phyloP scores from a whole-genome alignment of 2,113 vertebrate genomes.

The Geococcyx californianus region DNA sequence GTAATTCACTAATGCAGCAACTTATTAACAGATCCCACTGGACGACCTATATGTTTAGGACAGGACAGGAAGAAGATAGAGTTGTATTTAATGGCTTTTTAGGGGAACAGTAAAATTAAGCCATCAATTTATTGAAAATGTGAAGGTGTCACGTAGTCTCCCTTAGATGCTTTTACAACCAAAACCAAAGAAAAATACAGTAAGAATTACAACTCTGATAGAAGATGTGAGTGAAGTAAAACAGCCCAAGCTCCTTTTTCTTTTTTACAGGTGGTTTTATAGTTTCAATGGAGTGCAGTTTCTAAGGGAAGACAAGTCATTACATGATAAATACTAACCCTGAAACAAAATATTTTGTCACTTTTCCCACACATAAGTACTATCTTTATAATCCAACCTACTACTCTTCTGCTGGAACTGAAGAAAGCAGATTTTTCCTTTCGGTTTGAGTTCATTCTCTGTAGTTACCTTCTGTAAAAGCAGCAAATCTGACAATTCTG shows the following conservation, averaged over 20 bases:
- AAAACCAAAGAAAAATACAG: neutral
- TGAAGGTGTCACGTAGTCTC: neutral
- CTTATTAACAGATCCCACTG: neutral
- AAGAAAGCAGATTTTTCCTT: neutral
- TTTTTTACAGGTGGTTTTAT: slow-evolving; percentile 24
- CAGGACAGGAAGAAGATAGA: neutral
- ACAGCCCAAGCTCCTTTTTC: neutral
- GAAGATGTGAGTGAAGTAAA: neutral
- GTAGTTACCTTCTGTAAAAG: neutral
- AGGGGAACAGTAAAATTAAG: neutral
- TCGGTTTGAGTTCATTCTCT: neutral
- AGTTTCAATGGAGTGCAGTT: slow-evolving; percentile 15
- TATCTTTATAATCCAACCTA: slow-evolving; percentile 16
- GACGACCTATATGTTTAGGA: neutral
- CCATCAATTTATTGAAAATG: neutral
- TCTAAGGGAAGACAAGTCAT: slow-evolving; percentile 33
- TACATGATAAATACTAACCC: slow-evolving; percentile 29
- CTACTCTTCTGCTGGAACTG: neutral
- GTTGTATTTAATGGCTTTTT: neutral
- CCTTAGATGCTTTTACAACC: neutral
- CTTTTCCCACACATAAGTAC: neutral
- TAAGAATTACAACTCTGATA: neutral
- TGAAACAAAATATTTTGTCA: slow-evolving; percentile 52
- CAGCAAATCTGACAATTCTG: neutral
- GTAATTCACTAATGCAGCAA: neutral